Evolutionary conservation across 2,113 vertebrate genomes (phyloP).

Genomic region (Aspidoscelis tigris): DNA sequence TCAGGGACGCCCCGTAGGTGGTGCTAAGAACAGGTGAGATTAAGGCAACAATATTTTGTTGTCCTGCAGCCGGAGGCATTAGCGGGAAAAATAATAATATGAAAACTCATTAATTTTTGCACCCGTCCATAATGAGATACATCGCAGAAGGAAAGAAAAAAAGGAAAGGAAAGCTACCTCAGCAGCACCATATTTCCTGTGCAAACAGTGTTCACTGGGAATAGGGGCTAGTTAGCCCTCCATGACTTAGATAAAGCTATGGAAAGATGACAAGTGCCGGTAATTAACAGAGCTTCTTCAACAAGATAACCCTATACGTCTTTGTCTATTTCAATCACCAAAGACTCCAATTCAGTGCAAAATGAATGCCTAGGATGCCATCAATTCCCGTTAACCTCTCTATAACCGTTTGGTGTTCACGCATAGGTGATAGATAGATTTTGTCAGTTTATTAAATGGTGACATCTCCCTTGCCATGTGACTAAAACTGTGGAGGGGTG

Average conservation of each 20-base stretch:
- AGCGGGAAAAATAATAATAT: conserved; percentile 81
- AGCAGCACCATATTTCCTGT: conserved; percentile 86
- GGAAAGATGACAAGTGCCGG: conserved; percentile 89
- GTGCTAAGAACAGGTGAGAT: conserved; percentile 45
- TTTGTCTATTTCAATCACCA: conserved; percentile 95
- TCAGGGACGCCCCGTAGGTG: background rate
- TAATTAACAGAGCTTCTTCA: conserved; percentile 91
- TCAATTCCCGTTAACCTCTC: conserved; percentile 94
- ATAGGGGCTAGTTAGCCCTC: conserved; percentile 90
- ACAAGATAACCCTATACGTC: conserved; percentile 91
- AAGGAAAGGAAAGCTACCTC: conserved; percentile 73
- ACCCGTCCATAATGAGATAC: conserved; percentile 90
- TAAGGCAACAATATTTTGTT: conserved; percentile 80
- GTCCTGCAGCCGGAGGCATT: conserved; percentile 74
- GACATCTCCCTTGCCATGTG: conserved; percentile 76
- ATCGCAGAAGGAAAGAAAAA: conserved; percentile 76
- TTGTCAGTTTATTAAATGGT: conserved; percentile 93
- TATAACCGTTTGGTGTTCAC: conserved; percentile 87
- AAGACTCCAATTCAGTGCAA: conserved; percentile 84
- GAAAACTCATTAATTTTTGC: conserved; percentile 92
- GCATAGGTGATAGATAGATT: conserved; percentile 90
- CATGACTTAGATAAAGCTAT: conserved; percentile 90
- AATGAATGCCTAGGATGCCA: conserved; percentile 91
- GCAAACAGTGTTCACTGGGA: conserved; percentile 86
- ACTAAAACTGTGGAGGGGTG: conserved; percentile 69